These are phyloP conservation scores for Sinonovacula constricta DNA, from an alignment of 1,140 invertebrate species.

Conservation along the genomic window DNA sequence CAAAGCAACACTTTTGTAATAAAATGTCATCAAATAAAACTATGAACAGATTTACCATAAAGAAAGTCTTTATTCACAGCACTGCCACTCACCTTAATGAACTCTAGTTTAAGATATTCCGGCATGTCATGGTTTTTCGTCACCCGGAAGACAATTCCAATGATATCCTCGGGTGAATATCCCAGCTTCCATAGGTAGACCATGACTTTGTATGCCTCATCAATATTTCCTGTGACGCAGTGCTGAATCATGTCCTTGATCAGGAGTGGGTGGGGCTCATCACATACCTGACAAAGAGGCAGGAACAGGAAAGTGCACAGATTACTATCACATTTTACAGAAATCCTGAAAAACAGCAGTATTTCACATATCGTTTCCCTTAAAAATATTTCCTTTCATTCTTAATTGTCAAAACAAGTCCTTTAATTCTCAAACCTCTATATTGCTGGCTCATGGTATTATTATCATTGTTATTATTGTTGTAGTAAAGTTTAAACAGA, in stretches of 20 bases:
- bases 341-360: neutral
- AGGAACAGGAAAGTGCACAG: too few species aligned
- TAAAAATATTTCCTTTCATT: too few species aligned
- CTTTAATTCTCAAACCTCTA: too few species aligned
- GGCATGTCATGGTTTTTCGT: conserved; percentile 91
- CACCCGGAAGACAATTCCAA: conserved; percentile 96
- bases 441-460: too few species aligned
- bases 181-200: conserved; percentile 94
- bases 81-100: conserved; percentile 85
- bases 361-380: neutral
- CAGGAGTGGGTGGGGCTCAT: conserved; percentile 97
- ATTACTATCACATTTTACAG: neutral
- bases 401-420: too few species aligned
- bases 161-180: conserved; percentile 97
- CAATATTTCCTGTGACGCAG: conserved; percentile 90
- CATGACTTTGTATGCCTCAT: conserved; percentile 92
- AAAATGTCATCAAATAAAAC: too few species aligned
- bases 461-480: too few species aligned
- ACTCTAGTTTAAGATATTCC: conserved; percentile 91
- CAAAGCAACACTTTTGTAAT: too few species aligned
- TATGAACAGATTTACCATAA: too few species aligned
- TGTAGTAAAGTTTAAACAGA: too few species aligned
- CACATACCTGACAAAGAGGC: conserved; percentile 92
- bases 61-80: neutral
- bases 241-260: conserved; percentile 95